Evolutionary conservation across 2,888 invertebrate species (phyloP).

Genomic region (Agrotis exclamationis): DNA sequence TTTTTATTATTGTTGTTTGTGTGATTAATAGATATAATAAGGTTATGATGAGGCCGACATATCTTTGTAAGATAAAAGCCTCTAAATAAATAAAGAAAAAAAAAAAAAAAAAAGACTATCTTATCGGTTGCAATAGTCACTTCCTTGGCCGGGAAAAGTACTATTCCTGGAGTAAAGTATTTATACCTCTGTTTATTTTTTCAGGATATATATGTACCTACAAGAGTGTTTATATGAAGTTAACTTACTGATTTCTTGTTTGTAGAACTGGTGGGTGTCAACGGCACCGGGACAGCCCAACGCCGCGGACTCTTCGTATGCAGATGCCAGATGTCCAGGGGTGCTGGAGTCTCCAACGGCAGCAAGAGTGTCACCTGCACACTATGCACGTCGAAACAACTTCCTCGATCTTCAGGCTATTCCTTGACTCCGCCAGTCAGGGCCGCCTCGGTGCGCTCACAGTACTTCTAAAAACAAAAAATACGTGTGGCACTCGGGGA

Average conservation of each 20-base stretch:
- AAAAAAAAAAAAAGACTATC: too few species aligned
- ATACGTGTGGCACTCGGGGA: too few species aligned
- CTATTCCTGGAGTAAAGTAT: too few species aligned
- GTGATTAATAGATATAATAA: too few species aligned
- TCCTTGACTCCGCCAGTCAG: slow-evolving; percentile 18
- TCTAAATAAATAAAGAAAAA: too few species aligned
- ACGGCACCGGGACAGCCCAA: slow-evolving; percentile 1
- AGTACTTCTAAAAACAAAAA: slow-evolving; percentile 33
- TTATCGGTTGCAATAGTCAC: not conserved
- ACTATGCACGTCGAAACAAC: slow-evolving; percentile 18
- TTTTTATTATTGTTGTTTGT: too few species aligned
- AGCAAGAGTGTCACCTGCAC: slow-evolving; percentile 21
- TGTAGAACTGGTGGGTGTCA: slow-evolving; percentile 35
- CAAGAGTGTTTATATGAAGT: too few species aligned
- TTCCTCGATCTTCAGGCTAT: slow-evolving; percentile 11
- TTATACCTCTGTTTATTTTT: too few species aligned
- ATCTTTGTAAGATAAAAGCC: too few species aligned
- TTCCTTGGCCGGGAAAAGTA: not conserved
- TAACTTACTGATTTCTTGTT: slow-evolving; percentile 10
- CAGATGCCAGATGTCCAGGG: slow-evolving; percentile 27
- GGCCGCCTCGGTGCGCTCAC: slow-evolving; percentile 45
- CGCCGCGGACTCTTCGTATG: slow-evolving; percentile 28
- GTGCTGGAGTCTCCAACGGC: slow-evolving; percentile 5
- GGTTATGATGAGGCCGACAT: too few species aligned
- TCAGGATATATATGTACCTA: too few species aligned